Conservation (phyloP, 2,797 vertebrate genomes). For the Clamator glandarius region DNA sequence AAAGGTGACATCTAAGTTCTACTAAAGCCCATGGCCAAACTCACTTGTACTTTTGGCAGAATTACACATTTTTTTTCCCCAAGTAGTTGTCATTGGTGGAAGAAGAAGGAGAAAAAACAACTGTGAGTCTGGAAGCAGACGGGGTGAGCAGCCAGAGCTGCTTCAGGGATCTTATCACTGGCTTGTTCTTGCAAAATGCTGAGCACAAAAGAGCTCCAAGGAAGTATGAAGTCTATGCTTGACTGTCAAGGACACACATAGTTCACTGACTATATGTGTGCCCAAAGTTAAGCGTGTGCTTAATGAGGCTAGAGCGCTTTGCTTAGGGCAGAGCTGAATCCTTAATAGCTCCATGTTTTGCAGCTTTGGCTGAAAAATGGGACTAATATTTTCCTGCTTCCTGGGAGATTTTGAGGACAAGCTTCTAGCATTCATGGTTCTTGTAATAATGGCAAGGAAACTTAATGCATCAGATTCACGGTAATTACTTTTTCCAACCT, state of each 20-base stretch:
- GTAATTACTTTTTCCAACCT: conserved; percentile 7
- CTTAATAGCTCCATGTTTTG: conserved; percentile 36
- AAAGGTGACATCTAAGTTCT: not conserved
- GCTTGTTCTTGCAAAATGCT: not conserved
- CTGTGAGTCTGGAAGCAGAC: not conserved
- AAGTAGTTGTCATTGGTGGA: not conserved
- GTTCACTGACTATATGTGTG: conserved; percentile 48
- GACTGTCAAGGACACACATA: conserved; percentile 46
- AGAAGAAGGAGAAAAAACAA: not conserved
- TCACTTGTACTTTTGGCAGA: not conserved
- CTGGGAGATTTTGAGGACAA: conserved; percentile 46
- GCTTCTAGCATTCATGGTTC: not conserved
- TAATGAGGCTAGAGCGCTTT: conserved; percentile 47
- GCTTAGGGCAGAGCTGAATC: conserved; percentile 48
- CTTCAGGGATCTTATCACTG: not conserved
- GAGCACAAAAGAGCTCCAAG: conserved; percentile 29
- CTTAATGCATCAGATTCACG: not conserved
- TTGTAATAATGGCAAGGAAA: not conserved
- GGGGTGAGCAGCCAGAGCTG: not conserved
- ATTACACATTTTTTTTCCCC: not conserved
- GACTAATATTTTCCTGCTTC: conserved; percentile 18
- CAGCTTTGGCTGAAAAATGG: conserved; percentile 22
- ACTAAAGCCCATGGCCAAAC: not conserved
- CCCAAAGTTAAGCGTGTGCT: conserved; percentile 63
- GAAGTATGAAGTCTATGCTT: not conserved